Conservation (phyloP, 2,888 invertebrate species). For the Eristalis tenax region DNA sequence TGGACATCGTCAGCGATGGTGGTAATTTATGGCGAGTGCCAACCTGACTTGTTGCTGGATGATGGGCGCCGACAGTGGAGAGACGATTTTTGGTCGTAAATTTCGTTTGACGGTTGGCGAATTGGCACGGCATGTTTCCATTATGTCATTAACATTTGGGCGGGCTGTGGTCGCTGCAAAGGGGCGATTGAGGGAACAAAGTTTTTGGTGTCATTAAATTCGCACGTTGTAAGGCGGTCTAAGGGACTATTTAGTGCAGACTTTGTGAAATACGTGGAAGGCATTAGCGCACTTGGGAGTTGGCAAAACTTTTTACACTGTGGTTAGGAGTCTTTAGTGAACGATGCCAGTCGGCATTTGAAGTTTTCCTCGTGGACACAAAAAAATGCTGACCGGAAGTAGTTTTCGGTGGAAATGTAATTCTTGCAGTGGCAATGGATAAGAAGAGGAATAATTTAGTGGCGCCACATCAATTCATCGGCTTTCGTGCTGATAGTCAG, state of each 20-base stretch:
- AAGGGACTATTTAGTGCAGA: background rate
- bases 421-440: too few relatives aligned
- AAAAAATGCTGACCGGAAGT: background rate
- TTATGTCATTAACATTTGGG: slow-evolving; percentile 11
- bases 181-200: background rate
- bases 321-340: background rate
- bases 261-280: background rate
- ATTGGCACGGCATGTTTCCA: slow-evolving; percentile 27
- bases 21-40: slow-evolving; percentile 17
- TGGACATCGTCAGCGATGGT: slow-evolving; percentile 19
- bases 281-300: background rate
- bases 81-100: slow-evolving; percentile 16
- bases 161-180: background rate
- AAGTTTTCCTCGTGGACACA: background rate
- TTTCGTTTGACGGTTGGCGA: slow-evolving; percentile 1
- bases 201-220: background rate
- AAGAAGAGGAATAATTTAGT: too few relatives aligned
- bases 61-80: slow-evolving; percentile 11
- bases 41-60: slow-evolving; percentile 32
- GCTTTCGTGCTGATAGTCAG: too few relatives aligned
- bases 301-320: background rate
- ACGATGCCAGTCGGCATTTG: background rate
- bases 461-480: too few relatives aligned
- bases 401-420: background rate
- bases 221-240: background rate